A percentile compares a stretch with the other conserved stretches of the same genome.
These are phyloP conservation scores for Stratiomys singularior DNA, from an alignment of 2,888 invertebrate genomes.

Conservation along the genomic window DNA sequence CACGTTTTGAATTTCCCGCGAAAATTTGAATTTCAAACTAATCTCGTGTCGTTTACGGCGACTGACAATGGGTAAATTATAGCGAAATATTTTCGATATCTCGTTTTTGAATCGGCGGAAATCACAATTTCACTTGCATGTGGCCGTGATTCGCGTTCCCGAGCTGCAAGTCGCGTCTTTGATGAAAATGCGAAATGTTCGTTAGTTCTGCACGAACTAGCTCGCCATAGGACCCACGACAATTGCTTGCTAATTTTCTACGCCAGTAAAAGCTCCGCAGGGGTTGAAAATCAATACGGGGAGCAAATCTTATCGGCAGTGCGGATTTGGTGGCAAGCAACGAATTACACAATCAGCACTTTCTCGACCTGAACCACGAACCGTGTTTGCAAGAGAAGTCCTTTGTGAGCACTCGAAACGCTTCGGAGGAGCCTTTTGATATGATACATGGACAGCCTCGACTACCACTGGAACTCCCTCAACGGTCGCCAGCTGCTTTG, in stretches of 20 bases:
- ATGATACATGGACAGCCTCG: not conserved
- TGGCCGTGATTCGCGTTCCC: not conserved
- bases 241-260: too few species aligned
- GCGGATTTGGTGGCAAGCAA: too few species aligned
- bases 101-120: not conserved
- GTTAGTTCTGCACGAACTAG: too few species aligned
- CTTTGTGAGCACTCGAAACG: not conserved
- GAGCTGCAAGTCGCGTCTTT: not conserved
- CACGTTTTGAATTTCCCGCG: not conserved
- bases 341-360: not conserved
- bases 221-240: too few species aligned
- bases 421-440: not conserved
- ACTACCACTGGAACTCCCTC: conserved; percentile 20
- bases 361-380: not conserved
- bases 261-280: too few species aligned
- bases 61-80: not conserved
- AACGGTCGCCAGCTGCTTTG: conserved; percentile 18
- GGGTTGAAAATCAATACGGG: too few species aligned
- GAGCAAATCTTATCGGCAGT: too few species aligned
- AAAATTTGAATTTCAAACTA: conserved; percentile 20
- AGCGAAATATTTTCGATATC: conserved; percentile 8
- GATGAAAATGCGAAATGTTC: not conserved
- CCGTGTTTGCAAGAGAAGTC: not conserved
- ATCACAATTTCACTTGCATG: not conserved
- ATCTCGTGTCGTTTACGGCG: not conserved